phyloP scores from a whole-genome alignment of 2,888 invertebrate species.

The Fissipunctia ypsillon region DNA sequence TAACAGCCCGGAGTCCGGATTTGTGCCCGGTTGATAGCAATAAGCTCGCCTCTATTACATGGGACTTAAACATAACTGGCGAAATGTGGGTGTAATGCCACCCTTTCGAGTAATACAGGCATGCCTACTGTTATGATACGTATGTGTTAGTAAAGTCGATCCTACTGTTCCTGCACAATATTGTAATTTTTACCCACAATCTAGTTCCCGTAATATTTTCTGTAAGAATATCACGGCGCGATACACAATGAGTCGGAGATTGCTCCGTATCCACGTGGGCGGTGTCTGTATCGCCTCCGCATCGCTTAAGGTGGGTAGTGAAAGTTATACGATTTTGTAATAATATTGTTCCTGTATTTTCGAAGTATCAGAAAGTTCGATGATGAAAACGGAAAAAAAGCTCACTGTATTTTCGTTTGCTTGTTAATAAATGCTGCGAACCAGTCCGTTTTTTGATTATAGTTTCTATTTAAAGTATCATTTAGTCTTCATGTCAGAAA shows the following conservation, averaged over 20 bases:
- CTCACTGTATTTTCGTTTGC: background rate
- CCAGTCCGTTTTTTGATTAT: background rate
- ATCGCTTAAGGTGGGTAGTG: background rate
- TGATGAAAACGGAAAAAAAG: background rate
- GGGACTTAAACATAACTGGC: background rate
- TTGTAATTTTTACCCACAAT: slow-evolving; percentile 11
- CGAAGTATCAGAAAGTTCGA: background rate
- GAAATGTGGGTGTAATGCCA: background rate
- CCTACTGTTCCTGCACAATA: background rate
- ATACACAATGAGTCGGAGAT: slow-evolving; percentile 54
- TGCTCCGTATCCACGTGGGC: slow-evolving; percentile 32
- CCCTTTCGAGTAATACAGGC: background rate
- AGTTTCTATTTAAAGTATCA: background rate
- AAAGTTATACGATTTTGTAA: slow-evolving; percentile 25
- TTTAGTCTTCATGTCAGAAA: background rate
- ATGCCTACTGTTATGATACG: background rate
- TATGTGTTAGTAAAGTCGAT: background rate
- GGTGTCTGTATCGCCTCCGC: slow-evolving; percentile 22
- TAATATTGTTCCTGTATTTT: slow-evolving; percentile 12
- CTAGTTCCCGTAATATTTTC: slow-evolving; percentile 29
- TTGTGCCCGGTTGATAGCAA: background rate
- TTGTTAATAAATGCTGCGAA: background rate
- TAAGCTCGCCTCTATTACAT: background rate
- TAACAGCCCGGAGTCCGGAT: background rate
- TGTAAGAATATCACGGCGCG: slow-evolving; percentile 17